Base-by-base conservation (phyloP, 1,140 invertebrate genomes). In the Drosophila virilis region DNA sequence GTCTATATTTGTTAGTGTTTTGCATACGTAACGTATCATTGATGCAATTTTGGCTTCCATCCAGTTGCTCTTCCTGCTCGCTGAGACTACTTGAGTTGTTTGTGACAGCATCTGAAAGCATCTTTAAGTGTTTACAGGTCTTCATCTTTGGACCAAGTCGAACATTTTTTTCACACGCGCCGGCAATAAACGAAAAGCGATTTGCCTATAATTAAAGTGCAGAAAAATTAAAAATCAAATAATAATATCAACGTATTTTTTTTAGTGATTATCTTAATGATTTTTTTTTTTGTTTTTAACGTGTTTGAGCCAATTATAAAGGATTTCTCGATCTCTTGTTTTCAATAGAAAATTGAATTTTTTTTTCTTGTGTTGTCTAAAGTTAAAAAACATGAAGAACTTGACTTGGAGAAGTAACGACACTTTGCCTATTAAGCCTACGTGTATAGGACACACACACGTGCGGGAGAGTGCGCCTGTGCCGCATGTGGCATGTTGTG, bases 401-500 rank as follows among this genome's bases (percentile, higher is more conserved):
- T 22, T 22, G 1, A 22, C 3, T 22, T 22, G 17, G 17, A 17
- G 3, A 22, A 22, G 22, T 22, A 22, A 22, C 22, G 22, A 28
- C 22, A 5, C 5, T 28, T 5, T 43, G 43, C 10, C 38, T 22
- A 35, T 10, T 0, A 33, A 45, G 57, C 9, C 22, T 10, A 43
- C 22, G 28, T 8, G 13, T 45, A 28, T 35, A n/a, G 35, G 28
- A 35, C 59, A 35, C 32, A 1, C 17, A 17, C 17, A 17, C 17
- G 17, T 17, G 17, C 17, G 17, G 17, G 17, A 17, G 17, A 33
- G 17, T 72, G 69, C 52, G 52, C 52, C 52, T 66, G 61, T 72
- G 69, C 61, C 69, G 61, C 69, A 71, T 64, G 51, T 64, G 52
- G 52, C 54, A 37, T 42, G 64, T 67, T 68, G 51, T 42, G 38